Percentiles rank a stretch among this genome's conserved stretches.
Conservation (phyloP, 2,797 vertebrate species). For the Tenualosa ilisha region DNA sequence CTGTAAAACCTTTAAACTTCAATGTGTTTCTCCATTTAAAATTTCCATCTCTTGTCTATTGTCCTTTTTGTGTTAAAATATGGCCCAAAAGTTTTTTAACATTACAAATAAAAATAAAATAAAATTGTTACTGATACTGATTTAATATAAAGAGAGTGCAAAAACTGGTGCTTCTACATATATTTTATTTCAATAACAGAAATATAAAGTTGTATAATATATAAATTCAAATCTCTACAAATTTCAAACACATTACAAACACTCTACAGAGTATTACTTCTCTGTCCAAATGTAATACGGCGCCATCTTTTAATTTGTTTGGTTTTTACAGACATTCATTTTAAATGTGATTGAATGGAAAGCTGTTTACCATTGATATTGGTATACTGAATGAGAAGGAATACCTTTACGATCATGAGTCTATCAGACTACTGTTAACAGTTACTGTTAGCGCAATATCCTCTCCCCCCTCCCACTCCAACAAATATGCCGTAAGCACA, state of each 20-base stretch:
- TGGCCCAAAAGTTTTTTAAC: too few relatives aligned
- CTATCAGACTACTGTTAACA: background rate
- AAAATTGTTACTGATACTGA: too few relatives aligned
- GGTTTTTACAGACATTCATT: background rate
- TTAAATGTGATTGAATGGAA: background rate
- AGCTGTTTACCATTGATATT: background rate
- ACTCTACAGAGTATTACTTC: background rate
- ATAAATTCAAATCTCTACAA: background rate
- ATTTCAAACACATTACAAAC: background rate
- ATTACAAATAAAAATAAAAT: too few relatives aligned
- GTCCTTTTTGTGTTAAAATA: too few relatives aligned
- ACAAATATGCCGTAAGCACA: background rate
- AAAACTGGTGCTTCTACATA: constrained; percentile 1
- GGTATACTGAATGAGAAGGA: background rate
- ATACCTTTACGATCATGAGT: background rate
- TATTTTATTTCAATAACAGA: background rate
- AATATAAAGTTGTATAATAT: background rate
- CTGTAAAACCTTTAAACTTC: background rate
- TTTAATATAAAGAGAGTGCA: background rate
- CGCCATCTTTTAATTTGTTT: background rate
- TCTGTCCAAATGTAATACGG: background rate
- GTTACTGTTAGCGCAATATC: background rate
- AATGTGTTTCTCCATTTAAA: background rate
- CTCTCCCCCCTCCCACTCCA: background rate
- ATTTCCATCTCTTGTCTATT: too few relatives aligned